Evolutionary conservation across 2,888 invertebrate genomes (phyloP).

Genomic region (Trileptium ribeirensis): DNA sequence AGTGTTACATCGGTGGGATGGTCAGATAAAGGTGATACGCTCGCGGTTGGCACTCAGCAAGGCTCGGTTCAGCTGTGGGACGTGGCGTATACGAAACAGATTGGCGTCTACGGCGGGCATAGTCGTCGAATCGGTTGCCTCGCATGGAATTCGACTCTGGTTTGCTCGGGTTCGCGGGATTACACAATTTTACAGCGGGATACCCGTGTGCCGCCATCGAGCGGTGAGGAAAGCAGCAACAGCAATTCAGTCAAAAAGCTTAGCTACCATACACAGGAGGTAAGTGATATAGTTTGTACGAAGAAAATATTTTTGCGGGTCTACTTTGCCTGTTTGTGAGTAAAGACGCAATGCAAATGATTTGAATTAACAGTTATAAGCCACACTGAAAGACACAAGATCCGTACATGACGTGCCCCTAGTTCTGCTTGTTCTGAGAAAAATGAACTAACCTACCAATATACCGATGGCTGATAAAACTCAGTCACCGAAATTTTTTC

Average conservation of each 20-base stretch:
- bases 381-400: no score
- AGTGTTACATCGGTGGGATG: constrained; percentile 96
- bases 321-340: no score
- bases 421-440: no score
- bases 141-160: constrained; percentile 49
- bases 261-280: constrained; percentile 89
- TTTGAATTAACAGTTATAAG: no score
- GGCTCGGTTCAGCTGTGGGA: constrained; percentile 94
- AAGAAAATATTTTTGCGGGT: no score
- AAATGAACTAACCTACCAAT: no score
- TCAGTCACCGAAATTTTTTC: no score
- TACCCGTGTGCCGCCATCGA: constrained; percentile 68
- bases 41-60: constrained; percentile 95
- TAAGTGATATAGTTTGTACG: constrained; percentile 53
- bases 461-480: no score
- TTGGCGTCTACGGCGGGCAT: constrained; percentile 53
- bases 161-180: constrained; percentile 79
- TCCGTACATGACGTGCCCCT: no score
- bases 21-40: constrained; percentile 90
- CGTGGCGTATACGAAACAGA: constrained; percentile 82
- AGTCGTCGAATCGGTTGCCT: constrained; percentile 43
- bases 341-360: no score
- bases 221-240: no score
- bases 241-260: constrained; percentile 68
- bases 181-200: constrained; percentile 86